Conservation (phyloP, 2,888 invertebrate genomes). For the Epinotia ramella region DNA sequence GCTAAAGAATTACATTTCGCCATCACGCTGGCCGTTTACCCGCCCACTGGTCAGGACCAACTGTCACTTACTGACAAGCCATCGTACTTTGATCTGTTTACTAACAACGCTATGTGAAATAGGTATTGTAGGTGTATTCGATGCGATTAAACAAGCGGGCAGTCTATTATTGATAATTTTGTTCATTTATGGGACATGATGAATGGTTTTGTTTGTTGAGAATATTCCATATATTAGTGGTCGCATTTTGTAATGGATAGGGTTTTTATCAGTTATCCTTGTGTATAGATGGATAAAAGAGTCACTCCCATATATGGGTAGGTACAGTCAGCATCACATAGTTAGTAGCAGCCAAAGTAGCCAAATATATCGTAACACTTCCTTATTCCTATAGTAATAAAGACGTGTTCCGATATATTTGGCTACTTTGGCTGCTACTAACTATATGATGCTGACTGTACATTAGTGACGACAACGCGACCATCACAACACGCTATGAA, state of each 20-base stretch:
- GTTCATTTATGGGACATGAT: slow-evolving; percentile 25
- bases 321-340: too few relatives aligned
- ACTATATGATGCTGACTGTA: too few relatives aligned
- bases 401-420: too few relatives aligned
- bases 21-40: slow-evolving; percentile 4
- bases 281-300: neutral
- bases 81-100: slow-evolving; percentile 19
- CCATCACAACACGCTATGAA: neutral
- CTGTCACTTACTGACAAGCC: slow-evolving; percentile 2
- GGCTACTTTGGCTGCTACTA: too few relatives aligned
- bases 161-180: slow-evolving; percentile 25
- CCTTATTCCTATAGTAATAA: too few relatives aligned
- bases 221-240: neutral
- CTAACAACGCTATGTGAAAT: slow-evolving; percentile 15
- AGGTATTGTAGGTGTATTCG: slow-evolving; percentile 9
- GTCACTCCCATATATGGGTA: too few relatives aligned
- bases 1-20: slow-evolving; percentile 11
- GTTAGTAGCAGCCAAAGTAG: too few relatives aligned
- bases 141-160: slow-evolving; percentile 7
- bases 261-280: neutral
- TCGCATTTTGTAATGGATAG: neutral
- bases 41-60: neutral
- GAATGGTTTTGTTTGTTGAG: slow-evolving; percentile 19
- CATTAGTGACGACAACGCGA: neutral
- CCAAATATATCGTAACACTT: too few relatives aligned